Conservation (phyloP, 1,140 invertebrate species). For the Chionoecetes opilio region DNA sequence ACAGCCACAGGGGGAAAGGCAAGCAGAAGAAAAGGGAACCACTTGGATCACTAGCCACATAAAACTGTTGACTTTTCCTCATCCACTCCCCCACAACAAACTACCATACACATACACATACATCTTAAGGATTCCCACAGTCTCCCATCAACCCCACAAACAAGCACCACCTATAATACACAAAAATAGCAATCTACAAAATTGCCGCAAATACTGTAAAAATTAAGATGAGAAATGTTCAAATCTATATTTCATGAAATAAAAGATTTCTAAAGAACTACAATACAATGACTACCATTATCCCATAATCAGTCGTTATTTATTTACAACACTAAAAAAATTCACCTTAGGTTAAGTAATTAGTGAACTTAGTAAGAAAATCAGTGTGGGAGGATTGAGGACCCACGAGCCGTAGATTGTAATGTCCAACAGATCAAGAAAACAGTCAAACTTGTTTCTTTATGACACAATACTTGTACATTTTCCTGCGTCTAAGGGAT, state of each 20-base stretch:
- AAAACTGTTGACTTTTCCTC: background rate
- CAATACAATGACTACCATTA: background rate
- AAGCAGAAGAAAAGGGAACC: constrained; percentile 55
- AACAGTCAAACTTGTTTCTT: no score
- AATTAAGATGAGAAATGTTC: background rate
- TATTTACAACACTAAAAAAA: no score
- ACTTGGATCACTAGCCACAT: background rate
- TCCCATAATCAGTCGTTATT: no score
- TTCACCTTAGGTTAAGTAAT: no score
- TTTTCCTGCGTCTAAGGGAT: no score
- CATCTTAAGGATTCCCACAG: background rate
- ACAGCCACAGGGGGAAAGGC: constrained; percentile 39
- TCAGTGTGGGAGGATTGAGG: no score
- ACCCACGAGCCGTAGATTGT: no score
- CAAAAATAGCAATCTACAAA: background rate
- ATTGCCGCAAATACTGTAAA: background rate
- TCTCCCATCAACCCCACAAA: background rate
- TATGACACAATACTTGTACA: no score
- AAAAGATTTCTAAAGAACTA: background rate
- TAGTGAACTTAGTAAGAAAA: no score
- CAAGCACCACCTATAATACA: background rate
- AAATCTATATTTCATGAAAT: background rate
- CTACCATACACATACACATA: constrained; percentile 10
- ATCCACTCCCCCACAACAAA: background rate
- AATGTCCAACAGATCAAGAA: no score